Base-by-base conservation (phyloP, 1,140 invertebrate species). In the Brachionus angularis region DNA sequence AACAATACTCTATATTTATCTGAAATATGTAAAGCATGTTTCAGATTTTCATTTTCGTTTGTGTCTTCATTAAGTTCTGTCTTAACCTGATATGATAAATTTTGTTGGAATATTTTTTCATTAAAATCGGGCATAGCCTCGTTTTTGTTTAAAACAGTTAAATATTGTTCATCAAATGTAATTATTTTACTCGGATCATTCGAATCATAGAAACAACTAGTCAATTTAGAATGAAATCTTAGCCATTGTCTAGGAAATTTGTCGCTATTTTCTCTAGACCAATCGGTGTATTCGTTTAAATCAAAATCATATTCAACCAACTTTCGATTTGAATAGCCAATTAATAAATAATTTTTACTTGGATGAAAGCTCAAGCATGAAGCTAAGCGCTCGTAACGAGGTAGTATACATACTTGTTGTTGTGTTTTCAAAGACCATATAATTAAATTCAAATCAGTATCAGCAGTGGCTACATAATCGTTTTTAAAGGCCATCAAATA, bases 111-210 rank as follows among this genome's bases (percentile, higher is more conserved):
- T 14, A 67, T 67, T 67, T 47, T 67, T 50, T 46, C 31, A 23
- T 67, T 67, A 46, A 67, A 67, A 23, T 67, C 62, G 3, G 62
- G 62, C 62, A 67, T 67, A 21, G 23, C 36, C 27, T 67, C 62
- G 21, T 34, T 46, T 47, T 67, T 67, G 36, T 67, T 34, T 8
- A 67, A 7, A 31, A 67, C 44, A n/a, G 16, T 47, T 27, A 67
- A 67, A 67, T 67, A 67, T 42, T 67, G 62, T 34, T 67, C 62
- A 36, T 67, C 62, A 23, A 47, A 33, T 10, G 36, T 8, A 21
- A 67, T 36, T 47, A 67, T 67, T 31, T 50, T 67, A 5, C 47
- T 14, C 12, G 33, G 2, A 50, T 67, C 62, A 23, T 29, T 1
- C 4, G 14, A 5, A 50, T 67, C 62, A 36, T 67, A 67, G 18